phyloP scores from a whole-genome alignment of 2,113 vertebrate species.

The Pterocles gutturalis region DNA sequence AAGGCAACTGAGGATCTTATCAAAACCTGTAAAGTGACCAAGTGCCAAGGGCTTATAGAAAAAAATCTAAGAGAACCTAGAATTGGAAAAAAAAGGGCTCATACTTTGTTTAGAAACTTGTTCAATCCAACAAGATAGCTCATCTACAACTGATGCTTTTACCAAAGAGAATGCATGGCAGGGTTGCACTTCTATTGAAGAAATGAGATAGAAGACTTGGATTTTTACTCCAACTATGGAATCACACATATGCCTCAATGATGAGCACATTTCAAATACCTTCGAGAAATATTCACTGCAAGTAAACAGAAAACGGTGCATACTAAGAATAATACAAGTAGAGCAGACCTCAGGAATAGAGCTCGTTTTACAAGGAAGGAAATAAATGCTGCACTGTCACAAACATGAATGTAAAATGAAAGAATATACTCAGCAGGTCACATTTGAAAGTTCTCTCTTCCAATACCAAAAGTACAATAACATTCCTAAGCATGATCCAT shows the following conservation, averaged over 20 bases:
- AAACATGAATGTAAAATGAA: not conserved
- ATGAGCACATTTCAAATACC: not conserved
- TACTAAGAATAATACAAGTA: not conserved
- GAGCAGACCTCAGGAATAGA: not conserved
- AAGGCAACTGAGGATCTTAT: not conserved
- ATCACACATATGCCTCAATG: not conserved
- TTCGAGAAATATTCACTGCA: not conserved
- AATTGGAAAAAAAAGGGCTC: not conserved
- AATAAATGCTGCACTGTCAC: not conserved
- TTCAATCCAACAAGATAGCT: not conserved
- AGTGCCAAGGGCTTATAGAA: not conserved
- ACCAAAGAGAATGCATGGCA: not conserved
- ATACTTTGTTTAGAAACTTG: not conserved
- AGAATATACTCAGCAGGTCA: not conserved
- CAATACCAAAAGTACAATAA: not conserved
- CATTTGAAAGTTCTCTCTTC: not conserved
- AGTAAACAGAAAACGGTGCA: not conserved
- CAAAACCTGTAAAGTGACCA: not conserved
- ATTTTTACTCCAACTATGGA: not conserved
- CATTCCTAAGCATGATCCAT: not conserved
- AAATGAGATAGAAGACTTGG: not conserved
- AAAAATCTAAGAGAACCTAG: not conserved
- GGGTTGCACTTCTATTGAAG: rapidly evolving
- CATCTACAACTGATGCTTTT: not conserved
- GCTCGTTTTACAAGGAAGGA: not conserved